Evolutionary conservation across 92 coral and sea anemone genomes (phyloP).

Genomic region (Diadumene lineata): DNA sequence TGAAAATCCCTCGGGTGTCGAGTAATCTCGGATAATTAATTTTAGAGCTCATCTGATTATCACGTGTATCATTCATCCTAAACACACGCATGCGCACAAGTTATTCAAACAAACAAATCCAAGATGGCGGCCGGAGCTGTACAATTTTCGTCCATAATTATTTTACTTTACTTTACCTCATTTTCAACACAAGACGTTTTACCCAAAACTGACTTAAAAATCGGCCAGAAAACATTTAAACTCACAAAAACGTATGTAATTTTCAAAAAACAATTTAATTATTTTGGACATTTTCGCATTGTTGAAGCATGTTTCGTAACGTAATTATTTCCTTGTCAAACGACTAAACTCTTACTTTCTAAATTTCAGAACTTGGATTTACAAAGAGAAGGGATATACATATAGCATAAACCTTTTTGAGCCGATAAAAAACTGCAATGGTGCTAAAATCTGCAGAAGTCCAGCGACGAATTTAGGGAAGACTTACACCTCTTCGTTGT

Average conservation of each 20-base stretch:
- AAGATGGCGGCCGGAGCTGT: conserved; percentile 79
- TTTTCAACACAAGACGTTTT: conserved; percentile 18
- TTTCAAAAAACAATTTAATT: neutral
- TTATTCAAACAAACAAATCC: conserved; percentile 23
- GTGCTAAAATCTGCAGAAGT: conserved; percentile 44
- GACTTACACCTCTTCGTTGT: neutral
- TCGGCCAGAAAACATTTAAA: conserved; percentile 29
- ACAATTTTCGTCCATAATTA: conserved; percentile 19
- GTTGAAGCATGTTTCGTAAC: neutral
- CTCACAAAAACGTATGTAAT: conserved; percentile 54
- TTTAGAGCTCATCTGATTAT: conserved; percentile 29
- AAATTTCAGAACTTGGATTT: conserved; percentile 58
- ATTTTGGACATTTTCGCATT: neutral
- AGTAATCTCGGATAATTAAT: neutral
- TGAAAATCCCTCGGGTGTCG: neutral
- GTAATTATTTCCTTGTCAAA: conserved; percentile 1
- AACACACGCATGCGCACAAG: conserved; percentile 47
- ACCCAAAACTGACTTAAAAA: conserved; percentile 43
- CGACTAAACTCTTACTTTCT: neutral
- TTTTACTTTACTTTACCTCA: conserved; percentile 5
- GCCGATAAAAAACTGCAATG: conserved; percentile 9
- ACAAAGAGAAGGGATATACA: conserved; percentile 14
- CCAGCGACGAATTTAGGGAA: conserved; percentile 29
- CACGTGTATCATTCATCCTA: conserved; percentile 39
- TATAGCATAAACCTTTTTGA: conserved; percentile 64